These are phyloP conservation scores for Hiodon tergisus DNA, from an alignment of 2,113 vertebrate species.

Conservation along the genomic window DNA sequence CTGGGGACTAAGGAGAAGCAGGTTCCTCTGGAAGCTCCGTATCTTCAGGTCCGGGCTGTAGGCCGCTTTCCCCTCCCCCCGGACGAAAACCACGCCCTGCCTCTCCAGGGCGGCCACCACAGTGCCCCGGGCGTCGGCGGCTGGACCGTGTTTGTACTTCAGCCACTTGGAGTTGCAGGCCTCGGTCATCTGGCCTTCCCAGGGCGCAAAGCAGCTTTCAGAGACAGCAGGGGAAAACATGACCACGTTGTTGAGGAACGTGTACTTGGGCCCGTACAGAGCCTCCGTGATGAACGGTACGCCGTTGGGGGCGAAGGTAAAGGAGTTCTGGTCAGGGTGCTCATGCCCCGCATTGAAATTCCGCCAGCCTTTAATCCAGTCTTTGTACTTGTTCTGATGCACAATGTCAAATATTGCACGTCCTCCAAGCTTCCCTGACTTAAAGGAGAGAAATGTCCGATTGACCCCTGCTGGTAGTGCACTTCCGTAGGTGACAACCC, in stretches of 20 bases:
- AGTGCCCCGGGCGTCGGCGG: constrained; percentile 78
- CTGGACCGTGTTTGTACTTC: constrained; percentile 83
- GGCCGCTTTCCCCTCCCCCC: constrained; percentile 79
- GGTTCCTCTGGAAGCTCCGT: constrained; percentile 79
- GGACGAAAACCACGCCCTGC: constrained; percentile 82
- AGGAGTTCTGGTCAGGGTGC: constrained; percentile 94
- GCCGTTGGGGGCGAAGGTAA: constrained; percentile 89
- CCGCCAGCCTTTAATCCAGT: constrained; percentile 93
- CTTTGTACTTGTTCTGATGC: constrained; percentile 86
- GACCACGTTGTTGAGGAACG: constrained; percentile 84
- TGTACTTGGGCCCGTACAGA: constrained; percentile 93
- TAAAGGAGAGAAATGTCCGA: constrained; percentile 89
- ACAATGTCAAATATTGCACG: constrained; percentile 95
- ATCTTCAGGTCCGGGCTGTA: constrained; percentile 81
- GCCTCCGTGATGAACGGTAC: constrained; percentile 94
- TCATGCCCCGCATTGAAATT: constrained; percentile 98
- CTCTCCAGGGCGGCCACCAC: constrained; percentile 75
- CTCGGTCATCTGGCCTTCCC: constrained; percentile 94
- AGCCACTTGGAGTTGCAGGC: constrained; percentile 94
- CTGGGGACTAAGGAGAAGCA: constrained; percentile 87
- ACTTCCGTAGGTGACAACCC: constrained; percentile 91
- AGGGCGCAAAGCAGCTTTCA: constrained; percentile 84
- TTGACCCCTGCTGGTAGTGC: constrained; percentile 76
- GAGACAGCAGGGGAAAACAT: constrained; percentile 78
- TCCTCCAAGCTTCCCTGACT: constrained; percentile 94